Evolutionary conservation across 2,888 invertebrate genomes (phyloP).

Genomic region (Nebria brevicollis): DNA sequence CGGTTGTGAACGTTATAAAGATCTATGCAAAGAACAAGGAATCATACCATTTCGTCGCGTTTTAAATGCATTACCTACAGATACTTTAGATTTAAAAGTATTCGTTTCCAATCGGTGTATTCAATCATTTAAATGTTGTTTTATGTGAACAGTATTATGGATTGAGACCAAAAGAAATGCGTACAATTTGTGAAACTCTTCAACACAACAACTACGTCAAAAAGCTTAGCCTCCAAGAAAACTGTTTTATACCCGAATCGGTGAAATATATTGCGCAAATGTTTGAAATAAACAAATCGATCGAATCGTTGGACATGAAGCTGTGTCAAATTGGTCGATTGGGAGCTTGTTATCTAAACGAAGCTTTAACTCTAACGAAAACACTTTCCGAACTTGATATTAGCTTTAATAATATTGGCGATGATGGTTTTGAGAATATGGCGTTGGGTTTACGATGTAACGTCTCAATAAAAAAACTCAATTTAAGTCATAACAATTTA

Average conservation of each 20-base stretch:
- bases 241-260: conserved; percentile 59
- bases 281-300: conserved; percentile 57
- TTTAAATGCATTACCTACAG: conserved; percentile 54
- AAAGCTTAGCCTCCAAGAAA: conserved; percentile 60
- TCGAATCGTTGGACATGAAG: conserved; percentile 59
- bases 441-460: conserved; percentile 58
- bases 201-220: conserved; percentile 58
- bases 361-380: conserved; percentile 58
- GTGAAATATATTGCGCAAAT: conserved; percentile 60
- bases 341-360: conserved; percentile 59
- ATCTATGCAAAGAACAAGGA: conserved; percentile 58
- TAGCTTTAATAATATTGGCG: conserved; percentile 62
- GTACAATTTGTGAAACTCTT: conserved; percentile 58
- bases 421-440: conserved; percentile 60
- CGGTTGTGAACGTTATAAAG: conserved; percentile 58
- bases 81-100: conserved; percentile 58
- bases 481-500: conserved; percentile 66
- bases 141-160: conserved; percentile 58
- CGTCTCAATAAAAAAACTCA: conserved; percentile 59
- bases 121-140: neutral
- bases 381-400: conserved; percentile 60
- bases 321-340: conserved; percentile 62
- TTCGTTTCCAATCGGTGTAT: conserved; percentile 15
- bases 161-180: conserved; percentile 57
- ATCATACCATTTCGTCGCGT: conserved; percentile 59